A percentile compares a stretch with the other conserved stretches of the same genome.
phyloP scores from a whole-genome alignment of 1,140 invertebrate genomes.

The Atopsyche davidsoni region DNA sequence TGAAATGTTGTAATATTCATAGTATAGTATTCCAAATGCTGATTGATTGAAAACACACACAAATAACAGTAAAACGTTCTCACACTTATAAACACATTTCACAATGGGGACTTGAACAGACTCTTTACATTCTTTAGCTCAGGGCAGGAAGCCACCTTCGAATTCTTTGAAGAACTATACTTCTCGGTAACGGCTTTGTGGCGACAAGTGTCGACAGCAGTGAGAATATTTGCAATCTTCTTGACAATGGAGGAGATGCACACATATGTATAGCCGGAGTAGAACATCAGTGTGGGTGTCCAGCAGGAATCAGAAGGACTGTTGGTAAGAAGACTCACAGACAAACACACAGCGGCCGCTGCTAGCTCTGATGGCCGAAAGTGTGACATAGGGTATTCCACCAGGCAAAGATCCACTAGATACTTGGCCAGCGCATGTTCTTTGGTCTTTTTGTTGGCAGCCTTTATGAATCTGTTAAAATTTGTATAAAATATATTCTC shows the following conservation, averaged over 20 bases:
- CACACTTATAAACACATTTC: slow-evolving; percentile 9
- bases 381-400: slow-evolving; percentile 78
- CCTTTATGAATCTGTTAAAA: slow-evolving; percentile 51
- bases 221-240: slow-evolving; percentile 52
- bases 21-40: no score
- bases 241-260: slow-evolving; percentile 55
- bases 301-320: slow-evolving; percentile 45
- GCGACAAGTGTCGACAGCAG: slow-evolving; percentile 52
- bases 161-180: slow-evolving; percentile 52
- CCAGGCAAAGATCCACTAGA: slow-evolving; percentile 78
- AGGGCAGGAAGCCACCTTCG: slow-evolving; percentile 53
- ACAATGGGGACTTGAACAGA: no score
- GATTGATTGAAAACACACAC: no score
- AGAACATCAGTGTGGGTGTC: slow-evolving; percentile 57
- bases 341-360: slow-evolving; percentile 49
- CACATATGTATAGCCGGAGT: slow-evolving; percentile 54
- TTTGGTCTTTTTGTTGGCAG: slow-evolving; percentile 52
- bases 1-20: no score
- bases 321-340: slow-evolving; percentile 47
- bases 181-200: slow-evolving; percentile 58
- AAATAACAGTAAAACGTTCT: slow-evolving; percentile 7
- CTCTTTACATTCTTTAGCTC: slow-evolving; percentile 45
- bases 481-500: no score
- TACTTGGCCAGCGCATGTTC: slow-evolving; percentile 90
- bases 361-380: slow-evolving; percentile 69